Conservation (phyloP, 2,113 vertebrate species). For the Acrocephalus arundinaceus region DNA sequence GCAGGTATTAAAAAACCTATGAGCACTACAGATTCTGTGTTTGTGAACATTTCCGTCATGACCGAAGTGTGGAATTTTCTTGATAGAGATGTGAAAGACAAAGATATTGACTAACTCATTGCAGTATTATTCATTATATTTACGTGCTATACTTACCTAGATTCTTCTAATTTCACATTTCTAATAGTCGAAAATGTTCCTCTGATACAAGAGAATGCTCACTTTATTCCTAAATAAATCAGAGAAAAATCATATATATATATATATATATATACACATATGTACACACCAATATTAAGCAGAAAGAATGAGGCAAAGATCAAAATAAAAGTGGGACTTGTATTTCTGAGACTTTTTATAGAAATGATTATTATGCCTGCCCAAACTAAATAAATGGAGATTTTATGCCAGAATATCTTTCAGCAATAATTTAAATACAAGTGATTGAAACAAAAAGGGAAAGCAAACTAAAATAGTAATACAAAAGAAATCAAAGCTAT, state of each 20-base stretch:
- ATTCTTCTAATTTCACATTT: constrained; percentile 21
- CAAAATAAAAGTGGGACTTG: not conserved
- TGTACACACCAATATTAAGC: not conserved
- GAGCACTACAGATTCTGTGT: not conserved
- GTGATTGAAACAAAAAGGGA: constrained; percentile 38
- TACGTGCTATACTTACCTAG: constrained; percentile 5
- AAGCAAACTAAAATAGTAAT: constrained; percentile 37
- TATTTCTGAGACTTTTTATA: not conserved
- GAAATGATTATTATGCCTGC: not conserved
- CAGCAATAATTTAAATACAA: constrained; percentile 19
- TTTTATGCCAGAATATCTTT: constrained; percentile 17
- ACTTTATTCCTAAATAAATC: constrained; percentile 5
- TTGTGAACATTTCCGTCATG: constrained; percentile 39
- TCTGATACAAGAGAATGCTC: not conserved
- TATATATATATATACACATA: not conserved
- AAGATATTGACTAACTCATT: not conserved
- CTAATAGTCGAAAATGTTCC: constrained; percentile 22
- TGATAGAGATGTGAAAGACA: not conserved
- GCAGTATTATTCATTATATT: not conserved
- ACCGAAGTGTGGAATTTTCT: constrained; percentile 12
- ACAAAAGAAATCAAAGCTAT: constrained; percentile 37
- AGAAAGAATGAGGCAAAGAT: not conserved
- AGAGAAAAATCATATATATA: not conserved
- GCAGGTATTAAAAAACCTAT: constrained; percentile 13
- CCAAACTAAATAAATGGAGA: constrained; percentile 34